Evolutionary conservation across 2,888 invertebrate species (phyloP), one percentile per base, ranked within the genome.

Genomic region (Camptogramma bilineatum): DNA sequence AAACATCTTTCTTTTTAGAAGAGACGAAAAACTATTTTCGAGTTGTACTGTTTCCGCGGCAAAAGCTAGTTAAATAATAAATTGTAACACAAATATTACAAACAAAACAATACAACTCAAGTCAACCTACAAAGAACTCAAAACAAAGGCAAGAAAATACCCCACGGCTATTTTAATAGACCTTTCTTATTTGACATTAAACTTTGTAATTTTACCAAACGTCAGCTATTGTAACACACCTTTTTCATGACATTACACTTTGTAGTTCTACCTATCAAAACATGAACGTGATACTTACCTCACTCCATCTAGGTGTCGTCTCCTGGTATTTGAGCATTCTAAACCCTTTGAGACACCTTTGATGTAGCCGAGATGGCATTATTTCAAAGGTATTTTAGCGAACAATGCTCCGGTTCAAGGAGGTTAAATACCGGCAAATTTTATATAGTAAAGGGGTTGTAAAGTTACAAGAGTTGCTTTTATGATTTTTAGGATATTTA

Each of bases 301-400:
- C 66, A 16, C 44, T 44, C 69, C 82, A 60, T 17, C 79, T 75
- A 73, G 76, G 86, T 86, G 82, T 85, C 82, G 74, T 76, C 71
- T 79, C 71, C 73, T 75, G 57, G 57, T 57, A 63, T 66, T 68
- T 68, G 70, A 77, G 74, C 65, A 79, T 82, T 80, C 77, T 71
- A 69, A 85, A 85, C 85, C 84, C 86, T 83, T 83, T 74, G 70
- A 80, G 79, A 78, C 71, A 66, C 77, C 84, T 88, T 87, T 87
- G 87, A 87, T 86, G 83, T 84, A 82, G 68, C 69, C 75, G 79
- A 84, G 78, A 83, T 73, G 67, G 70, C 59, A 76, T 76, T 81
- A 82, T 80, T 78, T 74, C 62, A 62, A 66, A 68, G 74, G 61
- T 70, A 81, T 82, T 74, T 75, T 59, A 68, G 47, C 18, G 58